Base-by-base conservation (phyloP, 2,113 vertebrate species). In the Camelus bactrianus region DNA sequence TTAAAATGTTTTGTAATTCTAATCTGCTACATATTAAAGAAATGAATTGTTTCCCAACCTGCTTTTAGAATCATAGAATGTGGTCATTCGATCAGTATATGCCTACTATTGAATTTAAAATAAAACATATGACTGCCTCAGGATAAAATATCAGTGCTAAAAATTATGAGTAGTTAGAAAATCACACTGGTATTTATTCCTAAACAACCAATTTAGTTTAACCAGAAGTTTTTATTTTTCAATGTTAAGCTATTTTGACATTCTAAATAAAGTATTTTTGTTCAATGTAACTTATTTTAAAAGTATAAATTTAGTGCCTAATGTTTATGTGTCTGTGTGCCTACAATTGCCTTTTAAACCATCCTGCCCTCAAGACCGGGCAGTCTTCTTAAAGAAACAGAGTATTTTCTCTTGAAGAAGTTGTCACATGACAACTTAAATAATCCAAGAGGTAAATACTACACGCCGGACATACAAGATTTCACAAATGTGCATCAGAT, bases 401-500 rank as follows among this genome's bases (percentile, higher is more conserved):
- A 67, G 77, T 8, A 82, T 65, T 90, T 95, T 95, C 42, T 58
- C 46, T 32, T 91, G 20, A 95, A 69, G 60, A 91, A 70, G 42
- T 79, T 79, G 26, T 77, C 86, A 69, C 19, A 12, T 79, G 76
- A 75, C 46, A 42, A 50, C 22, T 73, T 79, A 72, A 30, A 13
- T 70, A 73, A 92, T 50, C 73, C 30, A 86, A 35, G 30, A 86
- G 9, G 19, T 89, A 70, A 76, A 64, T 46, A 77, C 32, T 32
- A 48, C 2, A 12, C 65, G 20, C 24, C 28, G 89, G 75, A 92
- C 42, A 48, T 3, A 58, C 2, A 77, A 32, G 16, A 76, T 30
- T 88, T 91, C 50, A 12, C 81, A 67, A 56, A 38, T 72, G 52
- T 38, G 7, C 62, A 14, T 92, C 70, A 42, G 30, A 65, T 75